Evolutionary conservation across 2,113 vertebrate genomes (phyloP), one percentile per base, ranked within the genome.

Genomic region (Gymnobelideus leadbeateri): DNA sequence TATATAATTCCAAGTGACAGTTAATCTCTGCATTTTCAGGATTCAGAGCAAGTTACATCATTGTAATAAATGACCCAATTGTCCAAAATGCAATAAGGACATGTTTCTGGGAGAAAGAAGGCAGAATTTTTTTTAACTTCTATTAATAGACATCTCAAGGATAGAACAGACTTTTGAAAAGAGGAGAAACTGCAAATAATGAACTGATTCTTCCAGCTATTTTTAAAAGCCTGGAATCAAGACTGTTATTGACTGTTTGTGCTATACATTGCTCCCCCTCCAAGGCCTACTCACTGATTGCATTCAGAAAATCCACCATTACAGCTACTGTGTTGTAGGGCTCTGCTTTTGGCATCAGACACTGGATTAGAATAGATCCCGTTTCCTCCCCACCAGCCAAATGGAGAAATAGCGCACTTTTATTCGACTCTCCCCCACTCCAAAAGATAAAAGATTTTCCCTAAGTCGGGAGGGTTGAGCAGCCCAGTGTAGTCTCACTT

Each of bases 101-200:
- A 92, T 96, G 97, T 97, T 96, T 97, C 92, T 68, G 95, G 95
- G 94, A 95, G 95, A 93, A 95, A 97, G 97, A 97, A 98, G 96
- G 96, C 96, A 0, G 61, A 92, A 91, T 68, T 97, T 97, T 98
- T 96, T 98, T 93, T 95, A 92, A 92, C 94, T 94, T 96, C 98
- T 97, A 97, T 98, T 98, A 97, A 98, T 98, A 98, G 96, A 95
- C 93, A 95, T 94, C 97, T 91, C 94, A 90, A 96, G 14, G 95
- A 97, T 94, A 97, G 97, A 98, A 95, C 97, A 95, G 94, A 96
- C 96, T 96, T 98, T 97, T 94, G 91, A 97, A 95, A 93, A 61
- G 50, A 90, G 94, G 95, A 95, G 97, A 97, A 94, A 94, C 98
- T 94, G 94, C 93, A 96, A 94, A 98, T 94, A 97, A 97, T 93